phyloP scores from a whole-genome alignment of 2,797 vertebrate genomes.

The Synaphobranchus kaupii region DNA sequence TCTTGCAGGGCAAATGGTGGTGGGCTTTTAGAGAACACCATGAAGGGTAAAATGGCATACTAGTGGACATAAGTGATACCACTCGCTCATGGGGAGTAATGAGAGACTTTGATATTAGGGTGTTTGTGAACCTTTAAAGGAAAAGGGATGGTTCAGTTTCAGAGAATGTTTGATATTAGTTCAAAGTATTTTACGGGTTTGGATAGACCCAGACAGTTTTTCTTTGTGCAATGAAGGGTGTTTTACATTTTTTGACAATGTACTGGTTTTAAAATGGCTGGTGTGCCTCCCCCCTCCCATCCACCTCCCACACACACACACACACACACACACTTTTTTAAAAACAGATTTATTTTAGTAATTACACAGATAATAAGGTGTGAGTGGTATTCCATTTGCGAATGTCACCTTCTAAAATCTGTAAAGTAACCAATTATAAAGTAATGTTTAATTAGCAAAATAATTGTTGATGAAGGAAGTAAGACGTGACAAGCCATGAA shows the following conservation, averaged over 20 bases:
- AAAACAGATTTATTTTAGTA: background rate
- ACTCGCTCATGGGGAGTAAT: background rate
- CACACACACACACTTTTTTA: background rate
- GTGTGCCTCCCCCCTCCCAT: too few species aligned
- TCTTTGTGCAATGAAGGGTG: background rate
- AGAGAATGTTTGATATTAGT: background rate
- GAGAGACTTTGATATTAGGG: background rate
- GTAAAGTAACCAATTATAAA: conserved; percentile 10
- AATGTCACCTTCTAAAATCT: background rate
- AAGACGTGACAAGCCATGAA: background rate
- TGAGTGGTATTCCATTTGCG: background rate
- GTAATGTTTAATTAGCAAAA: background rate
- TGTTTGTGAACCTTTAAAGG: background rate
- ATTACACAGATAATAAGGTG: conserved; percentile 1
- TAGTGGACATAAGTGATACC: background rate
- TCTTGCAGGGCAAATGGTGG: background rate
- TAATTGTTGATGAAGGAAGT: background rate
- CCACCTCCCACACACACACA: background rate
- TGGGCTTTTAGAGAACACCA: background rate
- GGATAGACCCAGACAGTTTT: background rate
- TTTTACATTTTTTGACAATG: background rate
- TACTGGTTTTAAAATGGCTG: background rate
- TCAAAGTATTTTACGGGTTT: background rate
- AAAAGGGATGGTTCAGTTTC: background rate
- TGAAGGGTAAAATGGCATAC: background rate